Conservation (phyloP, 2,113 vertebrate genomes). For the Salvelinus namaycush region DNA sequence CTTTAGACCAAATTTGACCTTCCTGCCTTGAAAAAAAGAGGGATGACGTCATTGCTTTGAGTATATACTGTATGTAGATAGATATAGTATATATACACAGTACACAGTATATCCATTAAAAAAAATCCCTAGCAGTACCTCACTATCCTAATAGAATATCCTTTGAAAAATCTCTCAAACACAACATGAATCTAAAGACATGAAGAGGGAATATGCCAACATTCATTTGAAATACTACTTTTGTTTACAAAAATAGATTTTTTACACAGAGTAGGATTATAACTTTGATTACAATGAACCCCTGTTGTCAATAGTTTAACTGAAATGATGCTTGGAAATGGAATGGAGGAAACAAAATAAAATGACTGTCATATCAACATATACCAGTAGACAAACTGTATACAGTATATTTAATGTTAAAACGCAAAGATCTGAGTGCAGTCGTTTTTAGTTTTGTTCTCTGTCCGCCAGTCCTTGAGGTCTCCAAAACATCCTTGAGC, state of each 20-base stretch:
- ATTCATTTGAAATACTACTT: constrained; percentile 54
- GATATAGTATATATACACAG: constrained; percentile 72
- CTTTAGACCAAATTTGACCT: constrained; percentile 40
- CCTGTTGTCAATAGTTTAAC: constrained; percentile 58
- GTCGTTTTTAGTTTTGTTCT: constrained; percentile 52
- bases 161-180: constrained; percentile 64
- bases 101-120: constrained; percentile 68
- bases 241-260: constrained; percentile 51
- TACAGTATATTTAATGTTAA: constrained; percentile 31
- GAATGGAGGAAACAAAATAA: constrained; percentile 57
- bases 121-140: constrained; percentile 68
- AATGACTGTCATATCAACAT: constrained; percentile 33
- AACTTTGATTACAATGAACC: constrained; percentile 48
- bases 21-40: constrained; percentile 52
- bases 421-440: constrained; percentile 54
- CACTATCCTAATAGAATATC: constrained; percentile 73
- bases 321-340: constrained; percentile 66
- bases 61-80: constrained; percentile 65
- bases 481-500: constrained; percentile 39
- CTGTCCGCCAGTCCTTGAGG: constrained; percentile 44
- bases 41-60: constrained; percentile 70
- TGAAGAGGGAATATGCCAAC: constrained; percentile 46
- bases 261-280: constrained; percentile 47
- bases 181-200: constrained; percentile 61
- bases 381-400: constrained; percentile 52